These are phyloP conservation scores for Trachelus tabidus DNA, from an alignment of 2,888 invertebrate genomes.

Conservation along the genomic window DNA sequence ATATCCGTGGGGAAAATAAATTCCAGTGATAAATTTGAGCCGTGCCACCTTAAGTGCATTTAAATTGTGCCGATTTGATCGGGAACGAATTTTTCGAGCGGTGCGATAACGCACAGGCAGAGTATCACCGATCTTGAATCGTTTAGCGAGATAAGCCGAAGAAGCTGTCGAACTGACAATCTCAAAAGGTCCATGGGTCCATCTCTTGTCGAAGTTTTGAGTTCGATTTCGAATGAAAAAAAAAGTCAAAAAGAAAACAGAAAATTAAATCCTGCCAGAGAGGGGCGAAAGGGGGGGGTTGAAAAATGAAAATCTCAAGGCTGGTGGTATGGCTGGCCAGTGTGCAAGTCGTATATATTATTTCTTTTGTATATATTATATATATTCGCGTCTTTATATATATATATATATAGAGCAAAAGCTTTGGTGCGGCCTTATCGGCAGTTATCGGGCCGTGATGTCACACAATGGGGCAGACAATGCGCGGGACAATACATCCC, in stretches of 20 bases:
- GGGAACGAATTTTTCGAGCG: background rate
- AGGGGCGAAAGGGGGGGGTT: too few species aligned
- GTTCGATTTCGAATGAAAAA: background rate
- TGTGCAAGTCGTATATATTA: background rate
- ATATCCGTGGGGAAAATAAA: background rate
- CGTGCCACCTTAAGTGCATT: background rate
- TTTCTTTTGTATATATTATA: constrained; percentile 26
- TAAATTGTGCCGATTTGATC: background rate
- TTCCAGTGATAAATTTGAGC: background rate
- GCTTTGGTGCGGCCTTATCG: constrained; percentile 64
- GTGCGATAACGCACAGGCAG: background rate
- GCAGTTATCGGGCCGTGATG: constrained; percentile 67
- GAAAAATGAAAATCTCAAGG: too few species aligned
- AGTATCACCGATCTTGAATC: background rate
- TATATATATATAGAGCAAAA: constrained; percentile 33
- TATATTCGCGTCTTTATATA: constrained; percentile 32
- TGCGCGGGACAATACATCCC: constrained; percentile 63
- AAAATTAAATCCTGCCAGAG: background rate
- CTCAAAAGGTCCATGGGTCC: background rate
- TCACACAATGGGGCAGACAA: constrained; percentile 66
- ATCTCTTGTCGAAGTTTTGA: background rate
- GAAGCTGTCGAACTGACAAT: background rate
- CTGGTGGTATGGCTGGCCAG: background rate
- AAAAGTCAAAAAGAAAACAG: background rate
- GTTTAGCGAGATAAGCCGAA: background rate